These are phyloP conservation scores for Pristiophorus japonicus DNA, from an alignment of 2,113 vertebrate genomes.

Conservation along the genomic window DNA sequence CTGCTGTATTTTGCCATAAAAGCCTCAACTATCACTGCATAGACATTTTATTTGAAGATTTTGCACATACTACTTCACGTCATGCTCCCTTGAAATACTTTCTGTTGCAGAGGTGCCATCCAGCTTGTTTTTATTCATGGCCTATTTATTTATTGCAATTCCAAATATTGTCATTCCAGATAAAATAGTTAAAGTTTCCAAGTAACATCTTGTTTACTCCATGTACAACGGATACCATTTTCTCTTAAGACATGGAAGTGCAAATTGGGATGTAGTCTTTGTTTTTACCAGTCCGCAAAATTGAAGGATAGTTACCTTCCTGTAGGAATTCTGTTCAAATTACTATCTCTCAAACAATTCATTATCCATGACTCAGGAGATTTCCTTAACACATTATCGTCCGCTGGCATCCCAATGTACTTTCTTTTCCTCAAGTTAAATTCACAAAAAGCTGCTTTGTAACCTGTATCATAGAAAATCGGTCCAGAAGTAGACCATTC, in stretches of 20 bases:
- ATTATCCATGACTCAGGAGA: background rate
- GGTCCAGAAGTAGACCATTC: too few relatives aligned
- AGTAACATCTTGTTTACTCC: background rate
- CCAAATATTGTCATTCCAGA: background rate
- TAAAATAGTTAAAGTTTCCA: too few relatives aligned
- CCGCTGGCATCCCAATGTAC: background rate
- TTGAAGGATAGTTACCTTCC: background rate
- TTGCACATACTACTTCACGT: too few relatives aligned
- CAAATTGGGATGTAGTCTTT: background rate
- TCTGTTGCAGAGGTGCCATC: too few relatives aligned
- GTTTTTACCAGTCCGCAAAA: background rate
- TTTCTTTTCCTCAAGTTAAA: background rate
- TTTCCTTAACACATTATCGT: background rate
- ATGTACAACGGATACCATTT: background rate
- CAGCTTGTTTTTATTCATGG: too few relatives aligned
- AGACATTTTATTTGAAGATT: too few relatives aligned
- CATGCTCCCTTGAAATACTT: too few relatives aligned
- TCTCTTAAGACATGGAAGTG: background rate
- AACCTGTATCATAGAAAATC: too few relatives aligned
- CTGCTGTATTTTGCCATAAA: too few relatives aligned
- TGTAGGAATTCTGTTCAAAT: background rate
- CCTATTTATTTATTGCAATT: too few relatives aligned
- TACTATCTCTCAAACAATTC: background rate
- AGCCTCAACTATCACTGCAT: too few relatives aligned
- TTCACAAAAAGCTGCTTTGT: background rate